Conservation (phyloP, 2,888 invertebrate species). For the Pseudolycoriella hygida region DNA sequence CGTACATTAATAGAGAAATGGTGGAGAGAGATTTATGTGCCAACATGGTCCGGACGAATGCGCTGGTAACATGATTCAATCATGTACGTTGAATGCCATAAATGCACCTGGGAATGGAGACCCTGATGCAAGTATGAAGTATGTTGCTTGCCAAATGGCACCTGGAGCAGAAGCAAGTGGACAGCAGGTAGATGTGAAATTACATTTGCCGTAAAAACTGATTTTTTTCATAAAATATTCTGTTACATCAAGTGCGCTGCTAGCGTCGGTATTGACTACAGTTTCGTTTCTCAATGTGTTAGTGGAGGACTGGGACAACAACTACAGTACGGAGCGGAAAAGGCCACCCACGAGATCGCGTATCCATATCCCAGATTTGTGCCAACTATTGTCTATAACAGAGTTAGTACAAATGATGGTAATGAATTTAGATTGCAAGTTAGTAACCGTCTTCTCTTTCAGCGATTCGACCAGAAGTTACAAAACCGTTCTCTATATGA, state of each 20-base stretch:
- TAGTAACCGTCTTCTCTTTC: conserved; percentile 14
- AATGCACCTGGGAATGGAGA: conserved; percentile 15
- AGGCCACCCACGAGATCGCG: conserved; percentile 21
- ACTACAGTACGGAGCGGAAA: conserved; percentile 32
- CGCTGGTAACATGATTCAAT: conserved; percentile 41
- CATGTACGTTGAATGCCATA: conserved; percentile 34
- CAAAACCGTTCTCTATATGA: conserved; percentile 28
- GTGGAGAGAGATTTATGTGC: conserved; percentile 33
- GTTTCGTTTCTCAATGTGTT: conserved; percentile 26
- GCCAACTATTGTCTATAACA: conserved; percentile 34
- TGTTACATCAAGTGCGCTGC: conserved; percentile 33
- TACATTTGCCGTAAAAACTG: neutral
- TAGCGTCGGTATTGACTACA: conserved; percentile 22
- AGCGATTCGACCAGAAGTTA: conserved; percentile 27
- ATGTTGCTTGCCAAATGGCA: conserved; percentile 36
- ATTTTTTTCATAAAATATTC: neutral
- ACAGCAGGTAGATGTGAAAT: conserved; percentile 15
- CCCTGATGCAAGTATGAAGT: conserved; percentile 28
- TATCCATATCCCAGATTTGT: conserved; percentile 28
- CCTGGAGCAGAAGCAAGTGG: conserved; percentile 25
- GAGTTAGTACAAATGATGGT: conserved; percentile 23
- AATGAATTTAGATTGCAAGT: neutral
- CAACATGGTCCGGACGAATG: conserved; percentile 47
- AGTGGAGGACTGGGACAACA: conserved; percentile 25
- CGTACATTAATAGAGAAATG: conserved; percentile 17